Conservation (phyloP, 2,797 vertebrate genomes). For the Myotis daubentonii region DNA sequence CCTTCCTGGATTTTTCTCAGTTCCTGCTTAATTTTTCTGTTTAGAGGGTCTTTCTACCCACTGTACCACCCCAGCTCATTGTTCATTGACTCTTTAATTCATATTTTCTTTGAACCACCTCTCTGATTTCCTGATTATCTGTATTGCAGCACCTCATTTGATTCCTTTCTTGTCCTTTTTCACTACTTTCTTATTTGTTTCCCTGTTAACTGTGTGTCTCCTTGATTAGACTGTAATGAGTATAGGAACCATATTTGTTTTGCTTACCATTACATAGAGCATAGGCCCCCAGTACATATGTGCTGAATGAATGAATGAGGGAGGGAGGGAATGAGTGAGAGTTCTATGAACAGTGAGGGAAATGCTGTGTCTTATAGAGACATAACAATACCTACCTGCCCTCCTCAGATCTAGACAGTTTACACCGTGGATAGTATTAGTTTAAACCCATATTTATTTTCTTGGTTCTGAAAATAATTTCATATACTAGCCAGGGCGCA, state of each 20-base stretch:
- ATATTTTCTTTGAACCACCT: not conserved
- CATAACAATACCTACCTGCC: not conserved
- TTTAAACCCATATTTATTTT: slow-evolving; percentile 69
- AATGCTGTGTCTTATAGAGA: not conserved
- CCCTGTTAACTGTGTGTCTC: not conserved
- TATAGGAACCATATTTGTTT: not conserved
- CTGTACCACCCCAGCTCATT: not conserved
- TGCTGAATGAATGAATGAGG: not conserved
- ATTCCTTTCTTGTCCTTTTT: not conserved
- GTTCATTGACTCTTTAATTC: not conserved
- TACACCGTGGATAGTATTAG: slow-evolving; percentile 52
- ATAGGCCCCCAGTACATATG: not conserved
- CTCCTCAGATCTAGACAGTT: slow-evolving; percentile 54
- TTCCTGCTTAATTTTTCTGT: not conserved
- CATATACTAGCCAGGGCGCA: slow-evolving; percentile 57
- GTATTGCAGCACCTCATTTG: not conserved
- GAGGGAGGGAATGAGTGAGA: not conserved
- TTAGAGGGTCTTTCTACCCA: not conserved
- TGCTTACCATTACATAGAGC: not conserved
- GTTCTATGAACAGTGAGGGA: not conserved
- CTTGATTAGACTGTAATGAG: not conserved
- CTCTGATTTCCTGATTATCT: not conserved
- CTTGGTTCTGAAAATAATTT: slow-evolving; percentile 75
- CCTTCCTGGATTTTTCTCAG: not conserved
- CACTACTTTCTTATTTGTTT: not conserved